These are phyloP conservation scores for Allacma fusca DNA, from an alignment of 2,888 invertebrate species.

Conservation along the genomic window DNA sequence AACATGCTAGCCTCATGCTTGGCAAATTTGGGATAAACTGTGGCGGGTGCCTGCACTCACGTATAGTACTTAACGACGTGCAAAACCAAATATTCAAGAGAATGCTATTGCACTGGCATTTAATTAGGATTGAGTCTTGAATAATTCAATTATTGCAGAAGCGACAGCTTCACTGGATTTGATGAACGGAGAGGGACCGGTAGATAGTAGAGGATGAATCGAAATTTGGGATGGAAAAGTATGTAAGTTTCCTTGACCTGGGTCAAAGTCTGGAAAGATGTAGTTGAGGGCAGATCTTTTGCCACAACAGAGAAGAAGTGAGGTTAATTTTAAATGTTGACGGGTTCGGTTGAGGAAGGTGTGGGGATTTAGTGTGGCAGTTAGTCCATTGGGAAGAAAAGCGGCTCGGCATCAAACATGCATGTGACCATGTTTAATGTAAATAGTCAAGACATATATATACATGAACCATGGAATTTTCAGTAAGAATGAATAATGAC, in stretches of 20 bases:
- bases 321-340: constrained; percentile 44
- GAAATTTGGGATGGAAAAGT: constrained; percentile 8
- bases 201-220: too few relatives aligned
- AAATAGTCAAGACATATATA: constrained; percentile 45
- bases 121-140: too few relatives aligned
- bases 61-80: too few relatives aligned
- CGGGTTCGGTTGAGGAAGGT: constrained; percentile 41
- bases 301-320: not conserved
- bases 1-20: too few relatives aligned
- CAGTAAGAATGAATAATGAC: constrained; percentile 60
- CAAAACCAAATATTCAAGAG: too few relatives aligned
- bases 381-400: constrained; percentile 46
- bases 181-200: too few relatives aligned
- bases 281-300: not conserved
- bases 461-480: constrained; percentile 57
- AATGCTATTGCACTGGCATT: too few relatives aligned
- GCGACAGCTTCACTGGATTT: too few relatives aligned
- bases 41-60: too few relatives aligned
- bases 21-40: too few relatives aligned
- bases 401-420: constrained; percentile 57
- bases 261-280: constrained; percentile 10
- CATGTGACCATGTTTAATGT: constrained; percentile 57
- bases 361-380: constrained; percentile 42
- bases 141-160: too few relatives aligned
- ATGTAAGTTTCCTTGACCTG: constrained; percentile 25